A percentile compares a stretch with the other conserved stretches of the same genome.
Evolutionary conservation across 2,113 vertebrate species (phyloP).

Genomic region (Guaruba guarouba): DNA sequence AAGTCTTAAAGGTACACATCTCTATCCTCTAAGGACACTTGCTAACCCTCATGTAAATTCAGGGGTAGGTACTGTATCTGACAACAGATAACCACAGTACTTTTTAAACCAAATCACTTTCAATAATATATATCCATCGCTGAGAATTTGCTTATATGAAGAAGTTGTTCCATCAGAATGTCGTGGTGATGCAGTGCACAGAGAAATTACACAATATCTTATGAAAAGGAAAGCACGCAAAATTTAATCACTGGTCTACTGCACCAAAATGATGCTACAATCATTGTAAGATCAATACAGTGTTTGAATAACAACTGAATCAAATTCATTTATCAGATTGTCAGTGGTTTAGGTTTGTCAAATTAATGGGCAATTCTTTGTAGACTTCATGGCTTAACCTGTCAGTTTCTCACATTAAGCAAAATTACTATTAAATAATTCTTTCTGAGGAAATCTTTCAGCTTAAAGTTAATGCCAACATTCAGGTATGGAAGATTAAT

Average conservation of each 20-base stretch:
- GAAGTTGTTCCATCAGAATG: not conserved
- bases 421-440: slow-evolving; percentile 58
- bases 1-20: not conserved
- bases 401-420: not conserved
- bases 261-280: not conserved
- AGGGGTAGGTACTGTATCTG: not conserved
- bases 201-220: not conserved
- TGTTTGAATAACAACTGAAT: slow-evolving; percentile 33
- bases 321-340: not conserved
- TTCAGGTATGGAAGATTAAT: slow-evolving; percentile 22
- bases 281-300: slow-evolving; percentile 29
- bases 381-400: not conserved
- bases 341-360: slow-evolving; percentile 2
- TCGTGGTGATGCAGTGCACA: not conserved
- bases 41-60: not conserved
- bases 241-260: not conserved
- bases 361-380: slow-evolving; percentile 32
- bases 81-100: not conserved
- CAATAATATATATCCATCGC: not conserved
- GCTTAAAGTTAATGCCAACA: slow-evolving; percentile 36
- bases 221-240: not conserved
- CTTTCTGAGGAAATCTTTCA: slow-evolving; percentile 11
- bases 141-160: not conserved
- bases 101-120: not conserved
- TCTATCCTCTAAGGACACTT: not conserved